Conservation (phyloP, 2,888 invertebrate species). For the Caenorhabditis sinica region DNA sequence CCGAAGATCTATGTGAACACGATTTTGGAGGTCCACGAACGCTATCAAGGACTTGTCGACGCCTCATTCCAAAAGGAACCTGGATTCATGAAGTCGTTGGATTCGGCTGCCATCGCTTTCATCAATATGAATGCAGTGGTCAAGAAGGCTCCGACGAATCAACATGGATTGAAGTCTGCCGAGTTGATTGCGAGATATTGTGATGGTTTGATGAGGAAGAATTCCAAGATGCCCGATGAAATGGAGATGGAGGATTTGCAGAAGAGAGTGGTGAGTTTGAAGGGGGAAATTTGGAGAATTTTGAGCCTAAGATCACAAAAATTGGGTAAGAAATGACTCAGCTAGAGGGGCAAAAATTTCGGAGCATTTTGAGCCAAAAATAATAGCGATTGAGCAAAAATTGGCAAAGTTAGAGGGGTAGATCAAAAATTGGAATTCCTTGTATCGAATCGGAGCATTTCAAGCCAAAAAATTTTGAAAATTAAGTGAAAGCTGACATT, state of each 20-base stretch:
- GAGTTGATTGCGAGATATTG: conserved; percentile 96
- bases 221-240: conserved; percentile 98
- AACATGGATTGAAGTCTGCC: conserved; percentile 89
- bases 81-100: conserved; percentile 92
- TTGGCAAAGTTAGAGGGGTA: too few relatives aligned
- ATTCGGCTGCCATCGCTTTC: conserved; percentile 91
- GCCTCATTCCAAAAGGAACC: conserved; percentile 97
- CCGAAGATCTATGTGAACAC: conserved; percentile 96
- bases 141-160: conserved; percentile 84
- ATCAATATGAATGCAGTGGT: conserved; percentile 88
- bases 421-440: too few relatives aligned
- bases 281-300: background rate
- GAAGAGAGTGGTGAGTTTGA: conserved; percentile 92
- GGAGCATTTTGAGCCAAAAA: too few relatives aligned
- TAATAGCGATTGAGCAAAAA: too few relatives aligned
- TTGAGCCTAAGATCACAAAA: background rate
- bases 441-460: too few relatives aligned
- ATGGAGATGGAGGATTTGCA: conserved; percentile 97
- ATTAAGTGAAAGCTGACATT: too few relatives aligned
- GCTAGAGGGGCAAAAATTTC: too few relatives aligned
- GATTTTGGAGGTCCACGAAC: conserved; percentile 91
- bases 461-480: too few relatives aligned
- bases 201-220: conserved; percentile 95
- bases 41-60: conserved; percentile 91
- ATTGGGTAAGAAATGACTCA: too few relatives aligned